Conservation (phyloP, 2,797 vertebrate species). For the Characodon lateralis region DNA sequence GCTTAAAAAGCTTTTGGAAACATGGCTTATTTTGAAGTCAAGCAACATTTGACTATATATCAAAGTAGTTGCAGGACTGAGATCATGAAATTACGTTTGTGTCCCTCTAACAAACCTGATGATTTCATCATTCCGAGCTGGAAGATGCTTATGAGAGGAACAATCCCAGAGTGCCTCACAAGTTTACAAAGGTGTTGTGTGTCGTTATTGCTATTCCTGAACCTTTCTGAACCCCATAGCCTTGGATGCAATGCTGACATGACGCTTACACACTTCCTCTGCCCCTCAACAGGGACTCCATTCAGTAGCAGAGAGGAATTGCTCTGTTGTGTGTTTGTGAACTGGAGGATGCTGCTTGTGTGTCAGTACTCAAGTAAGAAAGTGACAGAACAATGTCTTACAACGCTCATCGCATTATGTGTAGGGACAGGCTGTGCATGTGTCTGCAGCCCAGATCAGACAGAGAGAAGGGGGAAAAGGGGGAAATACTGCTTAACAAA, state of each 20-base stretch:
- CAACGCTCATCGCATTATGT: constrained; percentile 47
- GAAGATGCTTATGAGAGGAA: constrained; percentile 65
- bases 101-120: constrained; percentile 55
- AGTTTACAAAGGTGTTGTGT: constrained; percentile 65
- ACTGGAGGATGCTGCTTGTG: constrained; percentile 11
- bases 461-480: constrained; percentile 25
- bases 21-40: background rate
- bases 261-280: constrained; percentile 34
- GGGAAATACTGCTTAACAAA: constrained; percentile 64
- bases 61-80: constrained; percentile 36
- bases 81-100: constrained; percentile 48
- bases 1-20: background rate
- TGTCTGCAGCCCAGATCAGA: constrained; percentile 65
- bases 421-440: constrained; percentile 36
- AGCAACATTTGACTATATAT: constrained; percentile 8
- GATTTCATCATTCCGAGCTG: constrained; percentile 57
- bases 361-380: constrained; percentile 26
- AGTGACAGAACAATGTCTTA: constrained; percentile 40
- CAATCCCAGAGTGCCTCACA: constrained; percentile 56
- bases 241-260: constrained; percentile 47
- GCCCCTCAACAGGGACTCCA: constrained; percentile 30
- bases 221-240: constrained; percentile 45
- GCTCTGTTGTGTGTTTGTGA: constrained; percentile 27
- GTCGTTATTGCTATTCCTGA: constrained; percentile 69
- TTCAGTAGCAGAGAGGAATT: constrained; percentile 37